Percentiles rank a stretch among this genome's conserved stretches.
Evolutionary conservation across 2,888 invertebrate species (phyloP).

Genomic region (Xestia xanthographa): DNA sequence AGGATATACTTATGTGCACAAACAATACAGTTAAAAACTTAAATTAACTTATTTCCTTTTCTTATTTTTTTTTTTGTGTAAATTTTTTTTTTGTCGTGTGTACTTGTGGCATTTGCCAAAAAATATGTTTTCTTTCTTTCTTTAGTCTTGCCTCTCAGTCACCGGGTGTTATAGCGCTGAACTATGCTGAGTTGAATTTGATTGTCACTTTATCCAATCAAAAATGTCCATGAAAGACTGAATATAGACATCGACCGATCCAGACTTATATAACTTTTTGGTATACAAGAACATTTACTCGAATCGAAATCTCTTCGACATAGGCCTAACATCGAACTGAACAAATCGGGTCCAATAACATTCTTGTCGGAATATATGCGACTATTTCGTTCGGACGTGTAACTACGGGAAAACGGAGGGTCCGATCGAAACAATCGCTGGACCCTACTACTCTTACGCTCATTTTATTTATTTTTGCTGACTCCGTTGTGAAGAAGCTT

Average conservation of each 20-base stretch:
- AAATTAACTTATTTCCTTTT: too few relatives aligned
- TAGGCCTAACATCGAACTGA: slow-evolving; percentile 13
- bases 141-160: too few relatives aligned
- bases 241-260: neutral
- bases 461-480: slow-evolving; percentile 55
- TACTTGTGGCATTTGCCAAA: too few relatives aligned
- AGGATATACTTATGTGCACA: too few relatives aligned
- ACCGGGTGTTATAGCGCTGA: too few relatives aligned
- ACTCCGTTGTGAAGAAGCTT: slow-evolving; percentile 9
- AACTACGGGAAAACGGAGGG: slow-evolving; percentile 20
- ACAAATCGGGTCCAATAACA: slow-evolving; percentile 46
- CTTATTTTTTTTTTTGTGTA: too few relatives aligned
- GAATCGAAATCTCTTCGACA: slow-evolving; percentile 19
- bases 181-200: too few relatives aligned
- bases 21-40: too few relatives aligned
- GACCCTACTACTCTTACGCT: slow-evolving; percentile 30
- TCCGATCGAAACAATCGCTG: slow-evolving; percentile 17
- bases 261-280: neutral
- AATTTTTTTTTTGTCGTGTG: too few relatives aligned
- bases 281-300: neutral
- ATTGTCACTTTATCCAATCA: too few relatives aligned
- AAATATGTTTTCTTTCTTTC: too few relatives aligned
- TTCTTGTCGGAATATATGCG: slow-evolving; percentile 23
- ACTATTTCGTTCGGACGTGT: slow-evolving; percentile 50
- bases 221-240: too few relatives aligned